These are phyloP conservation scores for Probosciger aterrimus DNA, from an alignment of 2,113 vertebrate genomes.

Conservation along the genomic window DNA sequence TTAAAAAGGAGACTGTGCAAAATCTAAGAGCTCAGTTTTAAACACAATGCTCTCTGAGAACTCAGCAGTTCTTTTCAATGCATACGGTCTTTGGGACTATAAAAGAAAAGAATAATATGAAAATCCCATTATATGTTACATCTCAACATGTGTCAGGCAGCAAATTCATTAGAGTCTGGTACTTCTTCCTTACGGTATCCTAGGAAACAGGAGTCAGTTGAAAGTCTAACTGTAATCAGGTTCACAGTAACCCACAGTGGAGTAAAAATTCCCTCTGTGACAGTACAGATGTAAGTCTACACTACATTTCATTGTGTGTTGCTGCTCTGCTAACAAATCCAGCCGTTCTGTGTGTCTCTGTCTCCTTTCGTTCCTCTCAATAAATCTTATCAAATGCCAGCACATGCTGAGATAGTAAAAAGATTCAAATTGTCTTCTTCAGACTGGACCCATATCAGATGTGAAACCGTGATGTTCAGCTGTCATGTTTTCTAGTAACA, in stretches of 20 bases:
- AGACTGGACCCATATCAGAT: background rate
- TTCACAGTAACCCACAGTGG: background rate
- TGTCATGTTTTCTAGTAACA: background rate
- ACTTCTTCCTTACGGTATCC: background rate
- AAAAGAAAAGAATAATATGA: background rate
- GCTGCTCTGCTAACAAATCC: background rate
- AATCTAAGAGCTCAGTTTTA: background rate
- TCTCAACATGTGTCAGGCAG: background rate
- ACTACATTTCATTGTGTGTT: background rate
- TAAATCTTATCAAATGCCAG: background rate
- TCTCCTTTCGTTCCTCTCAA: background rate
- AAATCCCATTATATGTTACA: background rate
- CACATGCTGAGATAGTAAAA: background rate
- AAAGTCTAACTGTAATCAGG: background rate
- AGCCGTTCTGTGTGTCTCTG: background rate
- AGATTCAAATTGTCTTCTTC: background rate
- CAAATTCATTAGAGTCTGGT: background rate
- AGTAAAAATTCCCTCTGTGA: background rate
- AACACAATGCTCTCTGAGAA: background rate
- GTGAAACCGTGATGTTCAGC: background rate
- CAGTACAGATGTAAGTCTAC: background rate
- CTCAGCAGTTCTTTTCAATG: constrained; percentile 15
- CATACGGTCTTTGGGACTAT: background rate
- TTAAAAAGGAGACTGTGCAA: background rate
- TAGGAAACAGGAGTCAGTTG: background rate